Base-by-base conservation (phyloP, 2,888 invertebrate genomes). In the Leptarthrus brevirostris region DNA sequence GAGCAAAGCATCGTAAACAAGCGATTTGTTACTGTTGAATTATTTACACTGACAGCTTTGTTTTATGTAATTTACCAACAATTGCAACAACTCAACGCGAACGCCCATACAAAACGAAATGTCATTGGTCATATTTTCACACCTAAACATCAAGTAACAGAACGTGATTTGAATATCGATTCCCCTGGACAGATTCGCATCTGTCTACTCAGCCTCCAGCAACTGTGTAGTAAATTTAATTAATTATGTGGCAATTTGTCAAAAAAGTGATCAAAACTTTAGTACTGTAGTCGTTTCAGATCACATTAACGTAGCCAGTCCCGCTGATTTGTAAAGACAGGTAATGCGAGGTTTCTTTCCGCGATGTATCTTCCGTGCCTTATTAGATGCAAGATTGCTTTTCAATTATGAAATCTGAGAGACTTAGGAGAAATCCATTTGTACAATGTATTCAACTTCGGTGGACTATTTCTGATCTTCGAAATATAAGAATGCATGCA, bases 191-290 rank as follows among this genome's bases (percentile, higher is more conserved):
- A n/a, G n/a, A n/a, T n/a, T n/a, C n/a, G n/a, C n/a, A n/a, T n/a
- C n/a, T n/a, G n/a, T n/a, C n/a, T n/a, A n/a, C n/a, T n/a, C n/a
- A n/a, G n/a, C n/a, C n/a, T n/a, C n/a, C n/a, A n/a, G n/a, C n/a
- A n/a, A n/a, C n/a, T n/a, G n/a, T n/a, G n/a, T n/a, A n/a, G 75
- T 77, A 76, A 75, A 75, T 76, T 78, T 77, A 77, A 78, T 76
- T 77, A 77, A 77, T 77, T 77, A 76, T 77, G 74, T 73, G 74
- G 77, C 73, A 77, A 77, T 76, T 77, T 78, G 77, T 77, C 76
- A 77, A 73, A 75, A 76, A 69, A 36, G 20, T 18, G 49, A 69
- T 52, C 69, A 52, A 16, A 18, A 49, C 26, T 26, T 49, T n/a
- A 30, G n/a, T 30, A 69, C 49, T 12, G 52, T 12, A 54, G 54